Evolutionary conservation across 2,888 invertebrate species (phyloP).

Genomic region (Nomada fucata): DNA sequence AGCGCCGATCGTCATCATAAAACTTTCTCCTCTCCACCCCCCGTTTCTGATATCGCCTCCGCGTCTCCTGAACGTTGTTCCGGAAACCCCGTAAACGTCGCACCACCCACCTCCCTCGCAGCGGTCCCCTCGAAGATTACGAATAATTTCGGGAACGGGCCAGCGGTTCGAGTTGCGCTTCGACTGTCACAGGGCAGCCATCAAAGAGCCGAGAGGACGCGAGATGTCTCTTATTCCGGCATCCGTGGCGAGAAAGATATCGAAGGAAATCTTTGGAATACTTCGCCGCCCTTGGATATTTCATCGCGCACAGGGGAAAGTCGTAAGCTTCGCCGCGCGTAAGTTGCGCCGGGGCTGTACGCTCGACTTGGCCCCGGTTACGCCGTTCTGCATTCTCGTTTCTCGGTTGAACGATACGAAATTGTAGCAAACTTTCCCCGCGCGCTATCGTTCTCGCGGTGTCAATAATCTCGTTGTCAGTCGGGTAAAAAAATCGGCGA

Average conservation of each 20-base stretch:
- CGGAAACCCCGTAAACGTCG: not conserved
- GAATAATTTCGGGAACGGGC: conserved; percentile 57
- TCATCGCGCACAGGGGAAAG: not conserved
- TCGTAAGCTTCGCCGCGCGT: not conserved
- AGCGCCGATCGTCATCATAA: conserved; percentile 34
- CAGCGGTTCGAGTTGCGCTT: conserved; percentile 22
- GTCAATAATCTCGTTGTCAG: no score
- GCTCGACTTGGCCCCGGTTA: not conserved
- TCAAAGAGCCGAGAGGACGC: conserved; percentile 1
- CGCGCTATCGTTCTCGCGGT: no score
- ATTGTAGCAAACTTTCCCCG: not conserved
- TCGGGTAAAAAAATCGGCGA: not conserved
- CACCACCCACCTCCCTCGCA: not conserved
- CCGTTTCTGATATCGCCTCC: conserved; percentile 2
- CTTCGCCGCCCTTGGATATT: conserved; percentile 3
- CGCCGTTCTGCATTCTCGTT: not conserved
- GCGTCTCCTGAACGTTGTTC: conserved; percentile 10
- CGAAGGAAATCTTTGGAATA: not conserved
- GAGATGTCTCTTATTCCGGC: not conserved
- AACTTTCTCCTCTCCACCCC: conserved; percentile 16
- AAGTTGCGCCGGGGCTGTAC: not conserved
- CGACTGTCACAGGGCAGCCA: conserved; percentile 11
- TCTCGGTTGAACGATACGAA: not conserved
- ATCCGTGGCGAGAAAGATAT: conserved; percentile 7
- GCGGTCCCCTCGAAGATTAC: conserved; percentile 54